Evolutionary conservation across 2,113 vertebrate species (phyloP).

Genomic region (Aegithalos caudatus): DNA sequence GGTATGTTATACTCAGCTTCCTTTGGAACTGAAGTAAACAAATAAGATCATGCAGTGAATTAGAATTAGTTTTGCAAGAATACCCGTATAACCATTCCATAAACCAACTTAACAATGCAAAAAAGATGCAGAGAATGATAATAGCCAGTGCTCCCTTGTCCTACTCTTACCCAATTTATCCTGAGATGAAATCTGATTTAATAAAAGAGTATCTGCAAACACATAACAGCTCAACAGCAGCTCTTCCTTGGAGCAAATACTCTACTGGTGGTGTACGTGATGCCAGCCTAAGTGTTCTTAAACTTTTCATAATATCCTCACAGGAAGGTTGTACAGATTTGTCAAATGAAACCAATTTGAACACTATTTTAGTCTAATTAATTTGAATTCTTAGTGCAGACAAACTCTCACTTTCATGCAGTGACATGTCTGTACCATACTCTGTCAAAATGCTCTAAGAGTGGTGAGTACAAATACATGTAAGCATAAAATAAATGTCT

Average conservation of each 20-base stretch:
- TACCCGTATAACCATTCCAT: neutral
- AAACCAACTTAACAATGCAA: neutral
- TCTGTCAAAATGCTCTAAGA: neutral
- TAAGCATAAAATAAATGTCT: neutral
- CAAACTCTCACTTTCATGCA: neutral
- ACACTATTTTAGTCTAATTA: neutral
- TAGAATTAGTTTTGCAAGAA: conserved; percentile 19
- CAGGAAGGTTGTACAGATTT: neutral
- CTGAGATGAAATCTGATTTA: neutral
- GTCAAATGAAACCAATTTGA: neutral
- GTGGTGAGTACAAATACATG: neutral
- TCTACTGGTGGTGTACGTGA: neutral
- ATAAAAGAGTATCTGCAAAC: neutral
- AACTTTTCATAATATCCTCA: neutral
- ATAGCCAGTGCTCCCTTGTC: neutral
- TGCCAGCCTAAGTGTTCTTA: neutral
- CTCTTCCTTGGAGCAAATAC: neutral
- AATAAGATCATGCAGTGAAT: neutral
- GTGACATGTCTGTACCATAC: neutral
- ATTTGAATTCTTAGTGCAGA: neutral
- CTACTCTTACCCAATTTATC: neutral
- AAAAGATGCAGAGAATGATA: neutral
- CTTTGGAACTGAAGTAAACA: neutral
- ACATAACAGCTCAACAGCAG: neutral
- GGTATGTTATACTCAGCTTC: neutral